Evolutionary conservation across 1,140 invertebrate species (phyloP), one percentile per base, ranked within the genome.

Genomic region (Drosophila suzukii): DNA sequence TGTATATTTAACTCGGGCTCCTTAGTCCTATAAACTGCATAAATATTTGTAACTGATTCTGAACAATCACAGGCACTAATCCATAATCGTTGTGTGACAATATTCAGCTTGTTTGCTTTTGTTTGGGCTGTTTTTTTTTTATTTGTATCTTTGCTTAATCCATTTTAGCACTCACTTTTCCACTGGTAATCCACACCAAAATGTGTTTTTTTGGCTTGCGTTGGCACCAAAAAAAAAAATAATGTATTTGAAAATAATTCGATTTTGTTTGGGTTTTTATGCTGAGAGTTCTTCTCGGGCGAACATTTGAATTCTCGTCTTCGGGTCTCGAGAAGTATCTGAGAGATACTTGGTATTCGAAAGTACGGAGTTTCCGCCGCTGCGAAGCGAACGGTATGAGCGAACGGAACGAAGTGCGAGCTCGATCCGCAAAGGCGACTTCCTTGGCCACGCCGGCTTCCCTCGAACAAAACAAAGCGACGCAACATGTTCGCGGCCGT

Each of bases 181-280:
- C 57, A 82, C 82, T 85, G 82, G 83, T 85, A 85, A 86, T 85
- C 82, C 82, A 86, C 70, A 65, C 82, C 60, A 73, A 82, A 44
- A 47, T 15, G 39, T 41, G 65, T 56, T 54, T 44, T 44, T 59
- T 70, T 63, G 57, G 50, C 24, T 58, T 63, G 34, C 47, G 36
- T 38, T 74, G 58, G 51, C 61, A 76, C 72, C 61, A 66, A 51
- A 62, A 68, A 50, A 67, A 68, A 68, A 68, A 59, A 61, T 8
- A 59, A 55, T 49, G 4, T 6, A 41, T 50, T 50, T 50, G n/a
- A 10, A 17, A 15, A 32, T 24, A 24, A 30, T 54, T 61, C 30
- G 36, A 38, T 72, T 56, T 36, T 6, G n/a, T 39, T 46, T 20
- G 20, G 20, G 27, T 12, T 44, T 34, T 44, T 34, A 4, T 17